Percentiles rank a stretch among this genome's conserved stretches.
Evolutionary conservation across 2,888 invertebrate genomes (phyloP).

Genomic region (Orthonevra nobilis): DNA sequence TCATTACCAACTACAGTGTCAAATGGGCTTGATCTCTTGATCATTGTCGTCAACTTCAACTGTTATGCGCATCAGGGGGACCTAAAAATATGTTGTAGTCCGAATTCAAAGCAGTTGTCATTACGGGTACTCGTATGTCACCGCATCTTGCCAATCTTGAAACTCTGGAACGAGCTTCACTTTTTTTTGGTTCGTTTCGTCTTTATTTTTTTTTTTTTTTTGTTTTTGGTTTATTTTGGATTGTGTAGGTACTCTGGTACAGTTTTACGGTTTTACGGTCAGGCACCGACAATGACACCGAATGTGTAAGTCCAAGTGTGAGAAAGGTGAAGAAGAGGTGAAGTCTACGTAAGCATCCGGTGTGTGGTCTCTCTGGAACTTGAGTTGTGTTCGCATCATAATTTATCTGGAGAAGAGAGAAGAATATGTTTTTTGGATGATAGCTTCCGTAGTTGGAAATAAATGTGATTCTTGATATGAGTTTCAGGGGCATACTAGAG

Average conservation of each 20-base stretch:
- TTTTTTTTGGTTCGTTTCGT: neutral
- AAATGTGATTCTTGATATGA: too few relatives aligned
- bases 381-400: too few relatives aligned
- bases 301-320: neutral
- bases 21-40: slow-evolving; percentile 3
- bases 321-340: slow-evolving; percentile 10
- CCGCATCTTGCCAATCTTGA: slow-evolving; percentile 5
- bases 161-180: neutral
- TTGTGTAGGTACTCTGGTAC: slow-evolving; percentile 1
- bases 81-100: neutral
- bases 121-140: neutral
- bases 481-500: too few relatives aligned
- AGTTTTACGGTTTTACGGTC: slow-evolving; percentile 3
- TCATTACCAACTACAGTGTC: neutral
- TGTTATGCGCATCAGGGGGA: slow-evolving; percentile 1
- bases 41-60: slow-evolving; percentile 2
- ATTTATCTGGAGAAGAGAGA: too few relatives aligned
- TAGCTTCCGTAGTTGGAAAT: too few relatives aligned
- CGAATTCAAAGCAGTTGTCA: slow-evolving; percentile 2
- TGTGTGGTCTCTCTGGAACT: neutral
- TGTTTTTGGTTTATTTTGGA: neutral
- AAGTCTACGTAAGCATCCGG: slow-evolving; percentile 1
- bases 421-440: too few relatives aligned
- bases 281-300: neutral
- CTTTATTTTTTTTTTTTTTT: neutral